Conservation (phyloP, 2,888 invertebrate genomes). For the Tuberolachnus salignus region DNA sequence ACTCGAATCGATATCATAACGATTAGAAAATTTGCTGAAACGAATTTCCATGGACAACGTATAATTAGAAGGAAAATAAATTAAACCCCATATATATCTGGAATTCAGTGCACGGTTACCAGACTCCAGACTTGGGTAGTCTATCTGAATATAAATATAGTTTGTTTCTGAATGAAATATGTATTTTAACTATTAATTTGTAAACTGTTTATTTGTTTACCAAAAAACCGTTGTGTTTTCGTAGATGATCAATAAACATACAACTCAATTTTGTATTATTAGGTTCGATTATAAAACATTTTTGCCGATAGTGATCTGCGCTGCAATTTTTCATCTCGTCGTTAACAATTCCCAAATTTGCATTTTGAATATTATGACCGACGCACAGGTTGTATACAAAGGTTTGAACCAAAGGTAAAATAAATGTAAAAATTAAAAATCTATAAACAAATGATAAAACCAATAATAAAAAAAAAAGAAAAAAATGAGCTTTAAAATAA, state of each 20-base stretch:
- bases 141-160: slow-evolving; percentile 1
- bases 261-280: slow-evolving; percentile 62
- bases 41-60: slow-evolving; percentile 69
- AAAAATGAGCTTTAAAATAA: neutral
- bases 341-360: slow-evolving; percentile 63
- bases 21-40: slow-evolving; percentile 67
- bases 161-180: neutral
- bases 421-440: slow-evolving; percentile 63
- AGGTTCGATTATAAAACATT: slow-evolving; percentile 37
- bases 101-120: slow-evolving; percentile 60
- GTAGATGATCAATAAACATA: slow-evolving; percentile 69
- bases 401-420: slow-evolving; percentile 64
- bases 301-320: neutral
- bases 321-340: slow-evolving; percentile 60
- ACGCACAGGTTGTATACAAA: slow-evolving; percentile 64
- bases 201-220: neutral
- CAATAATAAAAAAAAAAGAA: too few relatives aligned
- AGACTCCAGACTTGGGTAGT: neutral
- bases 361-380: slow-evolving; percentile 61
- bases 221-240: slow-evolving; percentile 68
- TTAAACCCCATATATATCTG: slow-evolving; percentile 78
- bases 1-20: slow-evolving; percentile 62
- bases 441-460: slow-evolving; percentile 58
- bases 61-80: slow-evolving; percentile 79
- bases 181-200: neutral